Evolutionary conservation across 2,888 invertebrate species (phyloP).

Genomic region (Bellardia bayeri): DNA sequence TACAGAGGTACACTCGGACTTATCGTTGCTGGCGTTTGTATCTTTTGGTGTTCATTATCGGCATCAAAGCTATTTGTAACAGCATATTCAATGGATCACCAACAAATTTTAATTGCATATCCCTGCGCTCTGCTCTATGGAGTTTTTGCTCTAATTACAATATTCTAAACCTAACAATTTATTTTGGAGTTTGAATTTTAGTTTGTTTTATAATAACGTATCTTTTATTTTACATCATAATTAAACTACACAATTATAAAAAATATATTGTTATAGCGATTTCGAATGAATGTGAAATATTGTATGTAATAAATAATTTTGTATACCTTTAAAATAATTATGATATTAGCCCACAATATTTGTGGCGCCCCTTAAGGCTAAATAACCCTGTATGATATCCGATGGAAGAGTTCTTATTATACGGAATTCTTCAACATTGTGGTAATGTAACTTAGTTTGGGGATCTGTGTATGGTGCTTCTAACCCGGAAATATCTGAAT

Average conservation of each 20-base stretch:
- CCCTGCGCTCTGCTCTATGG: slow-evolving; percentile 91
- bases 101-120: slow-evolving; percentile 89
- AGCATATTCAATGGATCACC: slow-evolving; percentile 90
- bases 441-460: slow-evolving; percentile 93
- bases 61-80: slow-evolving; percentile 92
- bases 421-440: slow-evolving; percentile 94
- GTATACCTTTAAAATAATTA: background rate
- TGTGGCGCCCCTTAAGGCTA: slow-evolving; percentile 90
- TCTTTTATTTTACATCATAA: background rate
- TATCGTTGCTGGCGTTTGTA: slow-evolving; percentile 86
- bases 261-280: background rate
- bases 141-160: slow-evolving; percentile 90
- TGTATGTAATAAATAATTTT: slow-evolving; percentile 10
- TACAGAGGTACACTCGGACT: slow-evolving; percentile 86
- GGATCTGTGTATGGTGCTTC: slow-evolving; percentile 95
- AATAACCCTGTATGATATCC: slow-evolving; percentile 95
- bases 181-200: background rate
- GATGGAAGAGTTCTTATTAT: slow-evolving; percentile 94
- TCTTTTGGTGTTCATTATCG: slow-evolving; percentile 90
- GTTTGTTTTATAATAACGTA: slow-evolving; percentile 4
- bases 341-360: slow-evolving; percentile 73
- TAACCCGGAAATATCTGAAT: slow-evolving; percentile 96
- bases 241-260: background rate
- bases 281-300: background rate
- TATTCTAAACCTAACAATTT: slow-evolving; percentile 85